Evolutionary conservation across 2,797 vertebrate species (phyloP).

Genomic region (Pristis pectinata): DNA sequence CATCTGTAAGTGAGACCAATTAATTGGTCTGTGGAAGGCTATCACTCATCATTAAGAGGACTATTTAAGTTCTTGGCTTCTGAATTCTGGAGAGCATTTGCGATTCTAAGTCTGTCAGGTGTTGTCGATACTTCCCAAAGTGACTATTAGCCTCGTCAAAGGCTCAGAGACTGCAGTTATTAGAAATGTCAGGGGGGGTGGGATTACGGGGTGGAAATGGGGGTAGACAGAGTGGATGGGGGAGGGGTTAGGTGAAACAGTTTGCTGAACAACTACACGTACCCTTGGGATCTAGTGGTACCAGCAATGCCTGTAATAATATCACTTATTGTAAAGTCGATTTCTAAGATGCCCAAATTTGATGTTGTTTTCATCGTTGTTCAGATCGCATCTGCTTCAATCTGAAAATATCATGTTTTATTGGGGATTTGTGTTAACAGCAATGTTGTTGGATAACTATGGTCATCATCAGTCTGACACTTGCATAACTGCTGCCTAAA

Average conservation of each 20-base stretch:
- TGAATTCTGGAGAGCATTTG: constrained; percentile 36
- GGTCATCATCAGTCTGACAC: neutral
- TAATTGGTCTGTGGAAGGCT: constrained; percentile 35
- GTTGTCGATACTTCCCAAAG: constrained; percentile 23
- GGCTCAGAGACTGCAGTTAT: constrained; percentile 14
- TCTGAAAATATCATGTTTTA: neutral
- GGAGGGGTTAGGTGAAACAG: neutral
- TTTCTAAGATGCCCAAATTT: constrained; percentile 16
- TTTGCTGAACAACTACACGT: neutral
- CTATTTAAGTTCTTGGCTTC: constrained; percentile 36
- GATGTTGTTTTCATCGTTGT: constrained; percentile 18
- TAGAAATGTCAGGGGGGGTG: neutral
- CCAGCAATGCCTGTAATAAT: constrained; percentile 28
- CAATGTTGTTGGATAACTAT: neutral
- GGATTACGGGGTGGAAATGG: neutral
- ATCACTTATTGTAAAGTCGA: neutral
- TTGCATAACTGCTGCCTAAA: neutral
- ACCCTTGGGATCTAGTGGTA: neutral
- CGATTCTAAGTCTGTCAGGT: constrained; percentile 13
- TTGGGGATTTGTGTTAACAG: neutral
- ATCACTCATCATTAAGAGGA: constrained; percentile 37
- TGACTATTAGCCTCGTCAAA: constrained; percentile 22
- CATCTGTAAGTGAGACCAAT: constrained; percentile 36
- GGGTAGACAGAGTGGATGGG: neutral
- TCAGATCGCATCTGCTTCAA: neutral